Evolutionary conservation across 2,797 vertebrate genomes (phyloP), one percentile per base, ranked within the genome.

Genomic region (Pipistrellus pipistrellus): DNA sequence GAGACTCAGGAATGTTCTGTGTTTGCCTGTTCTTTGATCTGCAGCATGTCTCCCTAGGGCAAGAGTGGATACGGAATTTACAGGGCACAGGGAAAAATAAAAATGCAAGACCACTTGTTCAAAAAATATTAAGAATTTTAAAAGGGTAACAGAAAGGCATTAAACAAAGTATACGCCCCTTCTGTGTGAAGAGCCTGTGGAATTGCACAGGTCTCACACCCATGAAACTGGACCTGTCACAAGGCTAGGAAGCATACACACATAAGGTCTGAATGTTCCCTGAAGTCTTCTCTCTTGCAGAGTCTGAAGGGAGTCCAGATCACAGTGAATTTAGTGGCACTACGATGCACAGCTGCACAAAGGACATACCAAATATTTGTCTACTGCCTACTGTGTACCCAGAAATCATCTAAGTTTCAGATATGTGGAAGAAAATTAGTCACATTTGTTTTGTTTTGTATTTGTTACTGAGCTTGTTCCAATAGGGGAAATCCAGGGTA

Each of bases 71-170:
- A 85, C 1, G 3, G 76, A n/a, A 84, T 46, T 66, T 77, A 12
- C 46, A 82, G 38, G 35, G 15, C 25, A 32, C 13, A 64, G 51
- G 15, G 5, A 69, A 90, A 91, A 75, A 20, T 9, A 64, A 95
- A 84, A 85, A 48, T 51, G 38, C 23, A 57, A 44, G 17, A 30
- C 3, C 32, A 53, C 62, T 57, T 73, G 18, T 88, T 90, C 7
- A 51, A 90, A 85, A 88, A 71, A 23, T 78, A 59, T 85, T 44
- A 88, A 93, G 48, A 77, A 87, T 88, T 68, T 77, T 41, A 78
- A 92, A 59, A 90, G 27, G 41, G 46, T 8, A 9, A 59, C 20
- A 62, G 62, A 21, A 44, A 66, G 76, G 23, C 62, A 57, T 84
- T 64, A 18, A 72, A n/a, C 23, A 76, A 75, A 85, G n/a, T 11